Percentiles rank a stretch among this genome's conserved stretches.
Evolutionary conservation across 1,140 invertebrate species (phyloP).

Genomic region (Diachasma alloeum): DNA sequence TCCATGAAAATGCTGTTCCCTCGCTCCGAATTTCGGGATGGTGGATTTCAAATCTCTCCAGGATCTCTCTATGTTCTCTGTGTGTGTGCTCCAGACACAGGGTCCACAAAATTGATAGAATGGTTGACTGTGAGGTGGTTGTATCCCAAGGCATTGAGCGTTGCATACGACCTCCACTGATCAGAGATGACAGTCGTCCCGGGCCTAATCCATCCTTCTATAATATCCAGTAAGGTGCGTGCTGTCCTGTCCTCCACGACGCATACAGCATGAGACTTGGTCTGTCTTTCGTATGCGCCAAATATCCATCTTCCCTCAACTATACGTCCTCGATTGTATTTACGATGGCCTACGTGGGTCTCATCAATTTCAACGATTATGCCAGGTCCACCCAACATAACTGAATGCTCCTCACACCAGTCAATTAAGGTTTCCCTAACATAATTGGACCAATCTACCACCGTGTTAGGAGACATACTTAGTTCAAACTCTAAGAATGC

Average conservation of each 20-base stretch:
- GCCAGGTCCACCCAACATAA: neutral
- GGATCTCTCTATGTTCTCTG: slow-evolving; percentile 25
- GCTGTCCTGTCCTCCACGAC: too few species aligned
- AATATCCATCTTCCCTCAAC: neutral
- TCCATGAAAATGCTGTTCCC: neutral
- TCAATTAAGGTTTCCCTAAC: neutral
- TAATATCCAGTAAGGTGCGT: too few species aligned
- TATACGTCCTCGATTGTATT: neutral
- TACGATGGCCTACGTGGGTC: neutral
- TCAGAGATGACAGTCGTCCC: slow-evolving; percentile 39
- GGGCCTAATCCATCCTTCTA: too few species aligned
- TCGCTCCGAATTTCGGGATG: neutral
- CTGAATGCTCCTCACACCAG: neutral
- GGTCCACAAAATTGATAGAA: slow-evolving; percentile 15
- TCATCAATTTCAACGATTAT: neutral
- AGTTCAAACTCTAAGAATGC: too few species aligned
- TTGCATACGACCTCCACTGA: slow-evolving; percentile 39
- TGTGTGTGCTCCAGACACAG: slow-evolving; percentile 29
- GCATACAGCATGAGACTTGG: too few species aligned
- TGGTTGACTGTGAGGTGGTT: slow-evolving; percentile 32
- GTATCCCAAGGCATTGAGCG: slow-evolving; percentile 24
- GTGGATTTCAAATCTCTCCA: neutral
- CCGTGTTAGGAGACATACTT: neutral
- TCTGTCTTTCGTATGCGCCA: neutral
- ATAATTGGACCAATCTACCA: neutral